These are phyloP conservation scores for Caenorhabditis sulstoni DNA, from an alignment of 2,888 invertebrate species.

Conservation along the genomic window DNA sequence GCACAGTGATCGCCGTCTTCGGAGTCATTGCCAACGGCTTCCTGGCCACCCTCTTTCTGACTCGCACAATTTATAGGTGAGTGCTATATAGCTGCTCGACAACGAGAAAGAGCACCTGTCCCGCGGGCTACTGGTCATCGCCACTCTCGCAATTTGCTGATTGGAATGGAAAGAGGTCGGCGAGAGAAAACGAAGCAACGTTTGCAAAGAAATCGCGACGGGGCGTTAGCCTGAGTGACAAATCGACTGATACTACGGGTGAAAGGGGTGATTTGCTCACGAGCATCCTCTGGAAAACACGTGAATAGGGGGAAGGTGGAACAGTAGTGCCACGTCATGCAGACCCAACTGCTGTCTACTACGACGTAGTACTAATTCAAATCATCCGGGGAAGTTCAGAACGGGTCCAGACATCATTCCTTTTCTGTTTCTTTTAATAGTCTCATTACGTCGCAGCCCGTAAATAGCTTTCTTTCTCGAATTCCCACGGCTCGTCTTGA, in stretches of 20 bases:
- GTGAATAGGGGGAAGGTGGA: background rate
- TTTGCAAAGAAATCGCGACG: constrained; percentile 15
- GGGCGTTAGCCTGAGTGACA: constrained; percentile 41
- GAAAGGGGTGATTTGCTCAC: constrained; percentile 25
- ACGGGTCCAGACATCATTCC: no score
- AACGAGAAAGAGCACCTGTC: constrained; percentile 20
- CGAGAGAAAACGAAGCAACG: constrained; percentile 12
- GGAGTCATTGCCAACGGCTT: constrained; percentile 76
- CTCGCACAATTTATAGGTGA: constrained; percentile 72
- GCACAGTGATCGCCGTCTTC: constrained; percentile 74
- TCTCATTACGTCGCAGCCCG: no score
- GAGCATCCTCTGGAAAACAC: constrained; percentile 25
- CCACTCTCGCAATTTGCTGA: constrained; percentile 23
- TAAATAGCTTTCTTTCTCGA: no score
- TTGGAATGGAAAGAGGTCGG: constrained; percentile 8
- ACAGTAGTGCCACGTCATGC: no score
- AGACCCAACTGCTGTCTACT: no score
- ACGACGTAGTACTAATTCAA: no score
- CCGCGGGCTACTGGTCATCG: constrained; percentile 6
- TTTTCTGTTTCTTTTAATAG: no score
- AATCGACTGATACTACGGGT: constrained; percentile 32
- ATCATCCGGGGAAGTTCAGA: no score
- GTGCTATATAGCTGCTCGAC: constrained; percentile 23
- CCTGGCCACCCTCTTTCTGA: constrained; percentile 75
- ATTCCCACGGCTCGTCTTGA: constrained; percentile 23